Conservation (phyloP, 1,140 invertebrate genomes). For the Aphaenogaster floridana region DNA sequence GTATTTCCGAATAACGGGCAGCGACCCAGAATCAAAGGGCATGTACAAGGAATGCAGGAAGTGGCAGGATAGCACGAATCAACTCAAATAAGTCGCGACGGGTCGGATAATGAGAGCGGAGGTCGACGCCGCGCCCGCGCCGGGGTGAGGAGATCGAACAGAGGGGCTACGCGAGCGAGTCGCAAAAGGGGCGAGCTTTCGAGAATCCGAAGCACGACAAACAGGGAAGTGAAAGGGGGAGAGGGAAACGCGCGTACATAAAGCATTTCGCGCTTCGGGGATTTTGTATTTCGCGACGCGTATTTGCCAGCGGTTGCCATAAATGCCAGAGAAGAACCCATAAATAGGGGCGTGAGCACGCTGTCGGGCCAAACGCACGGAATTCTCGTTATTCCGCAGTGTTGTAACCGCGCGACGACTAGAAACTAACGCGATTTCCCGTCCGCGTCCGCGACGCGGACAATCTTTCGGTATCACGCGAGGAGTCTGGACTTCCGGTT, state of each 20-base stretch:
- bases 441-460: constrained; percentile 27
- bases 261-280: constrained; percentile 58
- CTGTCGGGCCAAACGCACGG: constrained; percentile 61
- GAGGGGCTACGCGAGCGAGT: background rate
- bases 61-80: constrained; percentile 35
- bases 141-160: background rate
- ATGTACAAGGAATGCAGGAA: background rate
- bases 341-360: constrained; percentile 72
- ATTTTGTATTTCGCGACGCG: constrained; percentile 61
- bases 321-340: constrained; percentile 68
- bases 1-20: constrained; percentile 17
- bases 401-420: constrained; percentile 26
- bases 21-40: constrained; percentile 2
- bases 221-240: background rate
- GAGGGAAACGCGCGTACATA: constrained; percentile 11
- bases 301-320: constrained; percentile 68
- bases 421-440: constrained; percentile 41
- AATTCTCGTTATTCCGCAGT: constrained; percentile 74
- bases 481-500: constrained; percentile 42
- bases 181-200: constrained; percentile 42
- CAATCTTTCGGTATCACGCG: constrained; percentile 63
- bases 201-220: constrained; percentile 26
- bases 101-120: constrained; percentile 44
- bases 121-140: background rate
- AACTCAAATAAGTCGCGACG: constrained; percentile 44